These are phyloP conservation scores for Ceuthmochares aereus DNA, from an alignment of 2,113 vertebrate species.

Conservation along the genomic window DNA sequence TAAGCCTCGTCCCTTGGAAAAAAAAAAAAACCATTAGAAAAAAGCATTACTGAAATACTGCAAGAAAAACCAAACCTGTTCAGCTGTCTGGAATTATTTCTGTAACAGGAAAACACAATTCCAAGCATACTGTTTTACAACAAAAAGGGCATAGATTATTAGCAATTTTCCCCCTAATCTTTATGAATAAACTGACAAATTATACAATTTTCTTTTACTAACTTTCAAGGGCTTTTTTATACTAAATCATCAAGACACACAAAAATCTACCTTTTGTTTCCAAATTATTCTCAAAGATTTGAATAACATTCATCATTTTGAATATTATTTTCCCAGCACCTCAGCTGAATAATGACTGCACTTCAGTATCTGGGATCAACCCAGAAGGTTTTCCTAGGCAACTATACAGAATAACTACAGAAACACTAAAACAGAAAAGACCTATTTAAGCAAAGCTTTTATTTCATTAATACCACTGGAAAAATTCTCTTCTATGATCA, in stretches of 20 bases:
- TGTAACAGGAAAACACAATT: background rate
- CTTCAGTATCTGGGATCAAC: background rate
- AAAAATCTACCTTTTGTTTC: background rate
- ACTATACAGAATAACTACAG: rapidly evolving
- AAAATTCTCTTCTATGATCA: background rate
- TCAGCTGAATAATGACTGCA: background rate
- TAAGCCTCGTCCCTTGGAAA: slow-evolving; percentile 61
- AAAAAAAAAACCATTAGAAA: background rate
- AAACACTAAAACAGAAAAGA: background rate
- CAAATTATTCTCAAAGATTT: background rate
- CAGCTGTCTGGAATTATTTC: background rate
- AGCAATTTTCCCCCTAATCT: background rate
- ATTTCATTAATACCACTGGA: background rate
- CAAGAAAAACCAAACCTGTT: background rate
- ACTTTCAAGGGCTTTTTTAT: background rate
- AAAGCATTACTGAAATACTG: background rate
- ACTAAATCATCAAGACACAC: background rate
- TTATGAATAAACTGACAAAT: background rate
- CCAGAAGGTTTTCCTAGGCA: background rate
- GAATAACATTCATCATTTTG: background rate
- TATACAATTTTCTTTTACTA: background rate
- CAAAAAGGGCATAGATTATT: background rate
- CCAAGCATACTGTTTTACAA: background rate
- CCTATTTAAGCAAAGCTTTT: background rate
- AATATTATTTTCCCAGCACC: background rate